phyloP scores from a whole-genome alignment of 2,888 invertebrate species.

The Tubulanus polymorphus region DNA sequence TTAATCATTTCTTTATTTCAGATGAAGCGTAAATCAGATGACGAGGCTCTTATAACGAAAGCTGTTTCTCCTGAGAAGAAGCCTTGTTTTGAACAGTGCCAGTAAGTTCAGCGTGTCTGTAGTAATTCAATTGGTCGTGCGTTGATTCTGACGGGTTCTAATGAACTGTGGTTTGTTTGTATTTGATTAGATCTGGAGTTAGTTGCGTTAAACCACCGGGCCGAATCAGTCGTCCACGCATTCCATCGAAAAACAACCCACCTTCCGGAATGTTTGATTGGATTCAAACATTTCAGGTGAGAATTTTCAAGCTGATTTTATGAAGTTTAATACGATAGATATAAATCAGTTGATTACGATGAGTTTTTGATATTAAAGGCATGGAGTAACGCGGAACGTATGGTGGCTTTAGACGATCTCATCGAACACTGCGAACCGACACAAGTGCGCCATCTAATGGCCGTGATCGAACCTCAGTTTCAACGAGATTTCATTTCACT shows the following conservation, averaged over 20 bases:
- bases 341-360: background rate
- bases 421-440: constrained; percentile 85
- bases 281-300: constrained; percentile 70
- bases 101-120: no score
- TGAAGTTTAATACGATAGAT: background rate
- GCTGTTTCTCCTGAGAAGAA: constrained; percentile 27
- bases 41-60: constrained; percentile 23
- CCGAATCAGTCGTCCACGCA: constrained; percentile 27
- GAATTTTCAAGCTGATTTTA: constrained; percentile 11
- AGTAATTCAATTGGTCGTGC: no score
- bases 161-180: no score
- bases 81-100: constrained; percentile 14
- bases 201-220: no score
- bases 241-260: constrained; percentile 73
- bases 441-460: constrained; percentile 96
- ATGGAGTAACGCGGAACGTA: constrained; percentile 85
- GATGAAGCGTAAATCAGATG: no score
- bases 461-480: constrained; percentile 95
- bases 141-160: no score
- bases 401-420: constrained; percentile 83
- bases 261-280: constrained; percentile 73
- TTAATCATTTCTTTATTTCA: no score
- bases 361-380: constrained; percentile 53
- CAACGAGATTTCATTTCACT: constrained; percentile 96
- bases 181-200: no score